These are phyloP conservation scores for Formica aserva DNA, from an alignment of 2,888 invertebrate genomes.

Conservation along the genomic window DNA sequence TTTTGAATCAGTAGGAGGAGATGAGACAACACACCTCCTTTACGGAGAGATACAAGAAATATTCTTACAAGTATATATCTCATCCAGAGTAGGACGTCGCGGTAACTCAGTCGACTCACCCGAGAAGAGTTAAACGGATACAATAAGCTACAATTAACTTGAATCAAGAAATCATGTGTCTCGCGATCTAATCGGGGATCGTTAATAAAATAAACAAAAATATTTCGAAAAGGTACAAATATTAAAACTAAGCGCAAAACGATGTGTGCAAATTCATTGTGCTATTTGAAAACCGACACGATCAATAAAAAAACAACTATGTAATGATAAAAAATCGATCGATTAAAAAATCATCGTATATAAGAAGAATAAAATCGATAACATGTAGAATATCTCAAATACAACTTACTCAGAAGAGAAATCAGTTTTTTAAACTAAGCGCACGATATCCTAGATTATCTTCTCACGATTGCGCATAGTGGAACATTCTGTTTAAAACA, in stretches of 20 bases:
- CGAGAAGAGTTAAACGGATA: constrained; percentile 31
- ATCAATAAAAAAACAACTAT: too few species aligned
- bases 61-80: constrained; percentile 66
- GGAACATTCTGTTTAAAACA: not conserved
- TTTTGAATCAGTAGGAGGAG: constrained; percentile 81
- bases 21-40: constrained; percentile 78
- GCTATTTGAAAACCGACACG: not conserved
- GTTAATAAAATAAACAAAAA: not conserved
- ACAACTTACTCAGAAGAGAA: not conserved
- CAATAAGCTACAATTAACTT: not conserved
- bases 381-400: not conserved
- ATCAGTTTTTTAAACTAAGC: not conserved
- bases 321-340: not conserved
- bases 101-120: constrained; percentile 28
- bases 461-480: not conserved
- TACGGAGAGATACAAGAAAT: constrained; percentile 62
- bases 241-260: not conserved
- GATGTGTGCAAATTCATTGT: not conserved
- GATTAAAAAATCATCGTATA: too few species aligned
- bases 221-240: not conserved
- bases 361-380: not conserved
- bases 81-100: constrained; percentile 49
- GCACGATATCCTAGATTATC: not conserved
- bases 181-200: not conserved
- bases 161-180: not conserved